Conservation (phyloP, 2,888 invertebrate genomes). For the Liodrosophila aerea region DNA sequence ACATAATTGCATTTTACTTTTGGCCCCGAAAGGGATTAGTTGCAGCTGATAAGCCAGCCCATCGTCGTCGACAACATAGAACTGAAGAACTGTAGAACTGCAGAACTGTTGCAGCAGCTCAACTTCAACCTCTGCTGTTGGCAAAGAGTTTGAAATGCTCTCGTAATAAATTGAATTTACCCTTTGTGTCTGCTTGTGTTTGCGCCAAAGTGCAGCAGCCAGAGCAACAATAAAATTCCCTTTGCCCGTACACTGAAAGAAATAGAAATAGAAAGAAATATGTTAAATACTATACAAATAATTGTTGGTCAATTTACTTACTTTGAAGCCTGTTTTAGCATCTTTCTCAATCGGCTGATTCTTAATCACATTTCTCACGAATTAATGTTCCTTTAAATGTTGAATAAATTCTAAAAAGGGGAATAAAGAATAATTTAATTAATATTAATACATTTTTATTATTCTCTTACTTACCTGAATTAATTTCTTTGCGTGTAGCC, state of each 20-base stretch:
- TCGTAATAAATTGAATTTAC: constrained; percentile 76
- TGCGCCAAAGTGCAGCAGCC: constrained; percentile 56
- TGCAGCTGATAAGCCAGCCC: constrained; percentile 59
- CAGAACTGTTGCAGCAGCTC: too few species aligned
- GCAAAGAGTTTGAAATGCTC: constrained; percentile 58
- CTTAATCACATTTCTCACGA: too few species aligned
- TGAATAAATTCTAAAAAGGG: too few species aligned
- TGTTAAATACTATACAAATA: background rate
- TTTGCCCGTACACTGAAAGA: constrained; percentile 15
- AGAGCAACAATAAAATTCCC: constrained; percentile 19
- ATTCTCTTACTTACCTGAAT: background rate
- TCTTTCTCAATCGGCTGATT: too few species aligned
- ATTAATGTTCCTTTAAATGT: too few species aligned
- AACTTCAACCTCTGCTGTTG: constrained; percentile 75
- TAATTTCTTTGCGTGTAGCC: too few species aligned
- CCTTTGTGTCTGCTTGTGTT: constrained; percentile 67
- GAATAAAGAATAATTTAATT: too few species aligned
- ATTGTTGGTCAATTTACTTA: too few species aligned
- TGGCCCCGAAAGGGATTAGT: constrained; percentile 52
- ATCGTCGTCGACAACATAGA: constrained; percentile 10
- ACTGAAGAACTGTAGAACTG: constrained; percentile 23
- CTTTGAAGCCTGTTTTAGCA: too few species aligned
- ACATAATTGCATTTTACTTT: constrained; percentile 76
- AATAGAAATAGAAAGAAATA: too few species aligned
- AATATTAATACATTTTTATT: too few species aligned